phyloP scores from a whole-genome alignment of 2,888 invertebrate genomes.

The Phyllotreta cruciferae region DNA sequence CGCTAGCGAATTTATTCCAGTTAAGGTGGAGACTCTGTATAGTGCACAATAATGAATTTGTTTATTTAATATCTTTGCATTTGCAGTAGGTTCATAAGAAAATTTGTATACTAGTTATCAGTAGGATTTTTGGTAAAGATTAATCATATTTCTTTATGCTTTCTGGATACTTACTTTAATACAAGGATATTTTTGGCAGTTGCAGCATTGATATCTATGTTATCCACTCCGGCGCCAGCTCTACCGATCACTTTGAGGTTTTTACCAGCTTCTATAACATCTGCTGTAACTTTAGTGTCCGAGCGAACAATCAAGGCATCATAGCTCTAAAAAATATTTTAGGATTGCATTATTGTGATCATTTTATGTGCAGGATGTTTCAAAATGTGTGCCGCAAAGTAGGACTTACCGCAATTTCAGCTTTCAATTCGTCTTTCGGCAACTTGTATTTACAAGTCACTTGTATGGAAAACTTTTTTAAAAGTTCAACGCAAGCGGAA shows the following conservation, averaged over 20 bases:
- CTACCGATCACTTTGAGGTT: conserved; percentile 89
- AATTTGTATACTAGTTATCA: no score
- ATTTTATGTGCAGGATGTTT: background rate
- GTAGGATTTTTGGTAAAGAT: background rate
- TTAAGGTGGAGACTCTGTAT: no score
- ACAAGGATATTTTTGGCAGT: conserved; percentile 86
- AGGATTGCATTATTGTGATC: no score
- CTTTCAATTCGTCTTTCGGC: conserved; percentile 77
- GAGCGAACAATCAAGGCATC: conserved; percentile 93
- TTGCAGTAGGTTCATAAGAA: no score
- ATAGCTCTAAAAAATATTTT: conserved; percentile 70
- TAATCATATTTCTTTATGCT: background rate
- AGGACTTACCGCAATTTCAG: conserved; percentile 79
- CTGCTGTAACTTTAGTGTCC: conserved; percentile 91
- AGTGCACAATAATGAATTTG: no score
- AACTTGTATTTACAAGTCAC: conserved; percentile 83
- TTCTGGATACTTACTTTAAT: conserved; percentile 78
- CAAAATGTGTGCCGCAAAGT: background rate
- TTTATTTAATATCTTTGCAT: no score
- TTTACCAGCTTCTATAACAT: conserved; percentile 78
- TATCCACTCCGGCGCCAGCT: conserved; percentile 99
- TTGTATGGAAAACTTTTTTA: conserved; percentile 77
- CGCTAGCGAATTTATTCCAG: no score
- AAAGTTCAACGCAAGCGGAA: conserved; percentile 80
- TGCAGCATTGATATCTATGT: conserved; percentile 90